These are phyloP conservation scores for Galerucella pusilla DNA, from an alignment of 2,888 invertebrate genomes.

Conservation along the genomic window DNA sequence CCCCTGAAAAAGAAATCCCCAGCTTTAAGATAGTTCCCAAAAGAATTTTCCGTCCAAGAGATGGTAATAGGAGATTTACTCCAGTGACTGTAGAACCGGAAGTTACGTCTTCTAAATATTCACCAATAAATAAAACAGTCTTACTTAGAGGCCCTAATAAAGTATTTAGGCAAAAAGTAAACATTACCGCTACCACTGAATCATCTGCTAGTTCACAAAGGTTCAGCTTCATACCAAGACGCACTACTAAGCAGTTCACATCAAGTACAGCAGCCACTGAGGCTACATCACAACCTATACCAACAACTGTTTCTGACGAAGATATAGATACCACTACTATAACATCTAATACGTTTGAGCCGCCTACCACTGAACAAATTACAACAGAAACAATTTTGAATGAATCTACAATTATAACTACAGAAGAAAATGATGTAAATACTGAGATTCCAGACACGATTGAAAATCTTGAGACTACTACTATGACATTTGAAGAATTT, in stretches of 20 bases:
- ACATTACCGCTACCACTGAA: slow-evolving; percentile 4
- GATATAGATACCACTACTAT: slow-evolving; percentile 14
- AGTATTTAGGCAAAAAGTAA: slow-evolving; percentile 12
- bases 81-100: slow-evolving; percentile 5
- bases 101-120: slow-evolving; percentile 16
- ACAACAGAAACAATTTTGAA: slow-evolving; percentile 23
- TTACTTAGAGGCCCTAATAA: slow-evolving; percentile 27
- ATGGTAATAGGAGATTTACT: slow-evolving; percentile 14
- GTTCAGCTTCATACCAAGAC: slow-evolving; percentile 20
- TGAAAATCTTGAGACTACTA: slow-evolving; percentile 15
- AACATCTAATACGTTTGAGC: neutral
- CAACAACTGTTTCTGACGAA: neutral
- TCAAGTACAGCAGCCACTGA: neutral
- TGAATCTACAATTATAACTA: neutral
- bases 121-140: slow-evolving; percentile 25
- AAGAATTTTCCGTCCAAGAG: slow-evolving; percentile 27
- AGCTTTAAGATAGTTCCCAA: neutral
- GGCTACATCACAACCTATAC: neutral
- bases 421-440: slow-evolving; percentile 18
- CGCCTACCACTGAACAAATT: slow-evolving; percentile 5
- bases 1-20: neutral
- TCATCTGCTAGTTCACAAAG: slow-evolving; percentile 13
- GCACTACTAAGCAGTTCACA: slow-evolving; percentile 1
- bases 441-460: slow-evolving; percentile 2
- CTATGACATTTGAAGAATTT: neutral